A percentile compares a stretch with the other conserved stretches of the same genome.
These are phyloP conservation scores for Sinotaia quadrata DNA, from an alignment of 2,888 invertebrate genomes.

Conservation along the genomic window DNA sequence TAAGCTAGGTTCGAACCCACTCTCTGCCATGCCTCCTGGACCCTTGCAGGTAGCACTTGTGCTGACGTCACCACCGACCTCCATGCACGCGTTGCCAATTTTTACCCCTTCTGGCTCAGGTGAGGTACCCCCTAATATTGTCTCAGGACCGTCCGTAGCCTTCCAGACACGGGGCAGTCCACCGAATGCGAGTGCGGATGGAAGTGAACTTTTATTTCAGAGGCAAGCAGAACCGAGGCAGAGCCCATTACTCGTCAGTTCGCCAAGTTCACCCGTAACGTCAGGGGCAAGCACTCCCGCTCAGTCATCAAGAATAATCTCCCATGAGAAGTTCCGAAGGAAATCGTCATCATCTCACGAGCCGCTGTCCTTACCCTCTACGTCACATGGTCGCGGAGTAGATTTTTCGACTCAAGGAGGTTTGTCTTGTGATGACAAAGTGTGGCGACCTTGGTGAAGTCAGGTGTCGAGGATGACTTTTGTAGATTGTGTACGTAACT, in stretches of 20 bases:
- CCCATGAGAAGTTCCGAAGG: not conserved
- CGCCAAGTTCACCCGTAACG: not conserved
- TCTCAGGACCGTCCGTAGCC: too few relatives aligned
- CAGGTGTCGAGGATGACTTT: not conserved
- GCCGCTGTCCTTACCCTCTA: not conserved
- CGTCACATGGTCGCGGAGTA: not conserved
- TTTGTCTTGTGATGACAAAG: not conserved
- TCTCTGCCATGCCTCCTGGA: constrained; percentile 32
- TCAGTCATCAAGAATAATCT: not conserved
- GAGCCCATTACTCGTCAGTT: not conserved
- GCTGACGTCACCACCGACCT: constrained; percentile 28
- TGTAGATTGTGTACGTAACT: not conserved
- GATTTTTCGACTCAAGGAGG: not conserved
- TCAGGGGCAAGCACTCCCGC: not conserved
- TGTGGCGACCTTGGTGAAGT: constrained; percentile 10
- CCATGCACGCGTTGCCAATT: not conserved
- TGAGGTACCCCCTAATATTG: too few relatives aligned
- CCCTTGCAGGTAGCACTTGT: constrained; percentile 40
- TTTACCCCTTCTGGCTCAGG: not conserved
- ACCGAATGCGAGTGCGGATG: too few relatives aligned
- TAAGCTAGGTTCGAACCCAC: constrained; percentile 24
- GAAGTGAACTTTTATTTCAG: too few relatives aligned
- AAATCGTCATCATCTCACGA: not conserved
- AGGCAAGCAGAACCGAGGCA: too few relatives aligned
- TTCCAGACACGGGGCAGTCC: too few relatives aligned